Conservation (phyloP, 2,797 vertebrate genomes). For the Chloroceryle inda region DNA sequence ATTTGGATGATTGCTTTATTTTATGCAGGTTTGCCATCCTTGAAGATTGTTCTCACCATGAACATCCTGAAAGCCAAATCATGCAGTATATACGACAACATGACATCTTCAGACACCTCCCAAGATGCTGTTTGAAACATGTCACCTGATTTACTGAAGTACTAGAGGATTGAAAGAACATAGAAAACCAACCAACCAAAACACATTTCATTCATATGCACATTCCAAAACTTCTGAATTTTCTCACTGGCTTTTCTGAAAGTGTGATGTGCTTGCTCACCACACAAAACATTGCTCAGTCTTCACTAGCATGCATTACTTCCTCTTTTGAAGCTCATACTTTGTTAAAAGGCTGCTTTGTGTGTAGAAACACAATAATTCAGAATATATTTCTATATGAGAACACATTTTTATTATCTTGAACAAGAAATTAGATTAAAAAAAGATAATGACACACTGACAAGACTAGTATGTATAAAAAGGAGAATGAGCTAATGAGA, state of each 20-base stretch:
- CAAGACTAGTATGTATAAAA: not conserved
- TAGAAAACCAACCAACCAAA: not conserved
- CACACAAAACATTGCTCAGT: not conserved
- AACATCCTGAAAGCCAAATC: slow-evolving; percentile 4
- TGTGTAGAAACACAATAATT: slow-evolving; percentile 5
- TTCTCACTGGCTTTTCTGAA: not conserved
- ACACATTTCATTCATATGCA: not conserved
- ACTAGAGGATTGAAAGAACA: not conserved
- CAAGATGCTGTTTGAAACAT: not conserved
- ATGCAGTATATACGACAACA: not conserved
- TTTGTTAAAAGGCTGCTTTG: not conserved
- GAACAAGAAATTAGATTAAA: slow-evolving; percentile 14
- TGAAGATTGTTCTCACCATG: not conserved
- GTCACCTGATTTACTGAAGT: not conserved
- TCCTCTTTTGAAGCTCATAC: not conserved
- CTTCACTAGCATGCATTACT: not conserved
- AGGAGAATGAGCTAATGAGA: not conserved
- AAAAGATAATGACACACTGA: not conserved
- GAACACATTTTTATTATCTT: not conserved
- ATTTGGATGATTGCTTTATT: not conserved
- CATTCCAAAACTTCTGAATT: not conserved
- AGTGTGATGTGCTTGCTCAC: not conserved
- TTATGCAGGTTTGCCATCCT: not conserved
- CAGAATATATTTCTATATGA: not conserved
- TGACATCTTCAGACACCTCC: not conserved